Evolutionary conservation across 2,888 invertebrate species (phyloP), one percentile per base, ranked within the genome.

Genomic region (Orchestes rusci): DNA sequence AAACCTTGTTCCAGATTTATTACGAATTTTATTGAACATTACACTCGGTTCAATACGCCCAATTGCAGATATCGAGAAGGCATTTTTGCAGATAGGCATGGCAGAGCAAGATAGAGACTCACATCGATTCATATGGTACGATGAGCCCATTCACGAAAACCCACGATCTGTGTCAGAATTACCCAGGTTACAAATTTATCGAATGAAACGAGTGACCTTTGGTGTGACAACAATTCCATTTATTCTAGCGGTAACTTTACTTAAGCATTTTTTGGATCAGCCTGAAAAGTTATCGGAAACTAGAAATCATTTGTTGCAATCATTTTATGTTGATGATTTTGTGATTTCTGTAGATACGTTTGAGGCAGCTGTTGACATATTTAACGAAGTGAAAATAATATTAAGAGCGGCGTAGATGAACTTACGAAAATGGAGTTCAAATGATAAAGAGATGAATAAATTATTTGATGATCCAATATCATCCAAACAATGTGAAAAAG

Each of bases 21-120:
- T 23, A 7, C 5, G 10, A 23, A 23, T 23, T 23, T 10, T 23
- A 7, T 23, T 23, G 10, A 33, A 42, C 10, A 39, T 51, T 32
- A 54, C 52, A 15, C 37, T 53, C 13, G 40, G 33, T 30, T 12
- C 15, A 16, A 16, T 40, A 10, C 16, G 18, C 8, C 10, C 32
- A 3, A 46, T 53, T 2, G 48, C 58, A 3, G 59, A 59, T 41
- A 58, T 62, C 12, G 43, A 53, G 23, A 58, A 59, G 33, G 60
- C 60, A 2, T 61, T 62, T 45, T 51, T 57, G n/a, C 57, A 59
- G 50, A 56, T 61, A 20, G 27, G 34, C 8, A 28, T 59, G 3
- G 34, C 39, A 1, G 32, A 50, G 33, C 19, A 51, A 10, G 57
- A 62, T 34, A 33, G 59, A 28, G 49, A 57, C 28, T 51, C 37